A percentile compares a stretch with the other conserved stretches of the same genome.
These are phyloP conservation scores for Physella acuta DNA, from an alignment of 1,140 invertebrate species.

Conservation along the genomic window DNA sequence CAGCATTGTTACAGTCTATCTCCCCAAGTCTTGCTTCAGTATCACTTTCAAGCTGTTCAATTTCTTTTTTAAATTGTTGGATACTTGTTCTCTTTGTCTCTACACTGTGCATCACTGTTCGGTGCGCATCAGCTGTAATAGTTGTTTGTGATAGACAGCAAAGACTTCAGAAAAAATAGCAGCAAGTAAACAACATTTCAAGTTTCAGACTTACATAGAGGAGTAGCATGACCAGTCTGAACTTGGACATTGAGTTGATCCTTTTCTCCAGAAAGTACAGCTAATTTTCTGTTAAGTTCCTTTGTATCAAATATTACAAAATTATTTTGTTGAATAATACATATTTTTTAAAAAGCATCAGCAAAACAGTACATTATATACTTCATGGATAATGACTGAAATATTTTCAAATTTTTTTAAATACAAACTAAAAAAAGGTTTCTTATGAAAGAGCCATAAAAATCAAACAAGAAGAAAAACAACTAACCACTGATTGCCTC, in stretches of 20 bases:
- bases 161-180: no score
- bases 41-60: slow-evolving; percentile 70
- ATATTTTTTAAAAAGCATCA: not conserved
- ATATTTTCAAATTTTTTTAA: not conserved
- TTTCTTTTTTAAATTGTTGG: slow-evolving; percentile 71
- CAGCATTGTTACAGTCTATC: slow-evolving; percentile 79
- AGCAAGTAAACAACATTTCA: not conserved
- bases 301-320: slow-evolving; percentile 23
- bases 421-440: not conserved
- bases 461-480: slow-evolving; percentile 12
- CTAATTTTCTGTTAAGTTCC: slow-evolving; percentile 45
- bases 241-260: slow-evolving; percentile 46
- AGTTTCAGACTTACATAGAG: slow-evolving; percentile 46
- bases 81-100: slow-evolving; percentile 76
- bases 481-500: slow-evolving; percentile 59
- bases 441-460: no score
- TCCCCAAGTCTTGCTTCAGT: slow-evolving; percentile 76
- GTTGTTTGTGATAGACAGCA: no score
- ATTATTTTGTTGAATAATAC: not conserved
- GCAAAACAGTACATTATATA: no score
- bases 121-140: slow-evolving; percentile 66
- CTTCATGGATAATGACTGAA: not conserved
- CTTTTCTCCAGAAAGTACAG: slow-evolving; percentile 43
- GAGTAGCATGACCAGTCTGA: slow-evolving; percentile 50
- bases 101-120: slow-evolving; percentile 74